Evolutionary conservation across 2,113 vertebrate genomes (phyloP).

Genomic region (Felis catus): F.catus_Fca126_mat1.0 CM031420.1:20445501-20446000

Average conservation of each 20-base stretch:
- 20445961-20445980: neutral
- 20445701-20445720: too few species aligned
- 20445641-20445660: neutral
- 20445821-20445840: too few species aligned
- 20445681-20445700: neutral
- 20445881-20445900: neutral
- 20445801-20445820: too few species aligned
- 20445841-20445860: too few species aligned
- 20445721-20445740: too few species aligned
- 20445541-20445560: neutral
- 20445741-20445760: too few species aligned
- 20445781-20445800: too few species aligned
- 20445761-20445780: too few species aligned
- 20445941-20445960: neutral
- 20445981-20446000: neutral
- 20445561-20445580: neutral
- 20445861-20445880: too few species aligned
- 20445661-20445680: neutral
- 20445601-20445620: neutral
- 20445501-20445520: neutral
- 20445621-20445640: neutral
- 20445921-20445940: neutral
- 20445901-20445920: neutral
- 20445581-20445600: neutral
- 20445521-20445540: neutral